Base-by-base conservation (phyloP, 2,888 invertebrate species). In the Amphimallon solstitiale region DNA sequence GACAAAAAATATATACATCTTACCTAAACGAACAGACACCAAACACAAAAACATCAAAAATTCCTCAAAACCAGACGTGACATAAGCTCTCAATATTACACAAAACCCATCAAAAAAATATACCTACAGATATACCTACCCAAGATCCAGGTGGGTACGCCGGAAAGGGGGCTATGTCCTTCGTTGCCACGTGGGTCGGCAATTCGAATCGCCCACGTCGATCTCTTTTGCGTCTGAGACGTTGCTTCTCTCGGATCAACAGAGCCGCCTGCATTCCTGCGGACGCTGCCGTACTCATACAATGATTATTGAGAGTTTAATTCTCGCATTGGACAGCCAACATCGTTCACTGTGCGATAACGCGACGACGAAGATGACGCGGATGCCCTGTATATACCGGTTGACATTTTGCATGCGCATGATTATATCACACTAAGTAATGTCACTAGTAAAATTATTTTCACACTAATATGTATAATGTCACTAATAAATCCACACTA, bases 221-320 rank as follows among this genome's bases (percentile, higher is more conserved):
- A 80, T 90, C 88, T 84, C 90, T 90, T 88, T 92, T 92, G 86
- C 90, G 89, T 80, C 89, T 86, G 85, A 92, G 91, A 86, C 92
- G 90, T 88, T 93, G 92, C 88, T 93, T 93, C 85, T 92, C 89
- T 88, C 93, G 90, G 86, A 94, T 90, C 88, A 93, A 92, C 87
- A 94, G 90, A 87, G 94, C 94, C 87, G 94, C 94, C 90, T 94
- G 94, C 93, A 94, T 94, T 82, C 90, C 89, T 87, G 89, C 89
- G 85, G 81, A 79, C 65, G 79, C 82, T 71, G 83, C 83, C 77
- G 82, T 82, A 80, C 83, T 83, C 83, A 83, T 83, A 74, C 80
- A 80, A 78, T 70, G 72, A 66, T 75, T 73, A 71, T 72, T 56
- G 66, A 70, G 66, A 63, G 59, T 40, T 64, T 14, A 40, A 40